Base-by-base conservation (phyloP, 2,113 vertebrate genomes). In the Megaceryle maxima region DNA sequence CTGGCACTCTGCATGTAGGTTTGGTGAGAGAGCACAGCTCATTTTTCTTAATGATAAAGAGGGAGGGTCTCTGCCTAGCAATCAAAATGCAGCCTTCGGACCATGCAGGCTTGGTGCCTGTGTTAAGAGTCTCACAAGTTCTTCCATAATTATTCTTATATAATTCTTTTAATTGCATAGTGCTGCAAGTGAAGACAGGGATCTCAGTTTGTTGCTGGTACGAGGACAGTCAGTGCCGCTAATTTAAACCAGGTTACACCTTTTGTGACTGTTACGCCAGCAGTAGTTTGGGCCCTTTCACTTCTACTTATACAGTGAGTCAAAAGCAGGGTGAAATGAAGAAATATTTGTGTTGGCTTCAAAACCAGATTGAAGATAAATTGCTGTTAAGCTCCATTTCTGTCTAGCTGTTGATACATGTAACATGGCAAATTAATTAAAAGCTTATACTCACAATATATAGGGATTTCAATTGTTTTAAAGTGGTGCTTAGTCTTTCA, bases 391-490 rank as follows among this genome's bases (percentile, higher is more conserved):
- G 94, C 94, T 92, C 74, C 35, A 66, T 28, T 87, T 94, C 70
- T 92, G 62, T 69, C 84, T 96, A 92, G 74, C 70, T 95, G 95
- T 96, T 97, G 95, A 95, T 96, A 91, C 63, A 59, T 35, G 80
- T 94, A 94, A 95, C 57, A 94, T 83, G 50, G 84, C 59, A 94
- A 96, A 96, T 96, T 97, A 96, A 96, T 96, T 96, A 96, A 94
- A 94, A 96, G 96, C 92, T 96, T 92, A 96, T 77, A 87, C n/a
- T 89, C 48, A 93, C 87, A 96, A 94, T 96, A 96, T 94, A 72
- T 50, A 48, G 87, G 92, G 88, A 94, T 96, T 96, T 91, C 84
- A 87, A 46, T 92, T 94, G 91, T 94, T 96, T 96, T 94, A 76
- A 94, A 94, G 80, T 35, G 62, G 87, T 87, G 19, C 62, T 95